phyloP scores from a whole-genome alignment of 2,797 vertebrate genomes.

The Nannoperca australis region DNA sequence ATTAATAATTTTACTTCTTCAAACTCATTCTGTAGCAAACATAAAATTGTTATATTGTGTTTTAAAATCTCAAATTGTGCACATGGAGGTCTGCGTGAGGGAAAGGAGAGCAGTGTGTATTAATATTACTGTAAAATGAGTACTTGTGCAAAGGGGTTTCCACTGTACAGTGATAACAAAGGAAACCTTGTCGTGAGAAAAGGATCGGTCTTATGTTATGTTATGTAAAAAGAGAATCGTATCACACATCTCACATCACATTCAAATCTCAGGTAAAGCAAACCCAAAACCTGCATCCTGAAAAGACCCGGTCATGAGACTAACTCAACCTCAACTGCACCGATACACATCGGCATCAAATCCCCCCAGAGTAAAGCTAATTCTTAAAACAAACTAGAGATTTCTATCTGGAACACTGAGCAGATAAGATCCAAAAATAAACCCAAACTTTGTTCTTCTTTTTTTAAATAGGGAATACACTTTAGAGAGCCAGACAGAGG shows the following conservation, averaged over 20 bases:
- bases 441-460: not conserved
- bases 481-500: not conserved
- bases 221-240: too few species aligned
- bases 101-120: not conserved
- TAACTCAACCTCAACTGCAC: constrained; percentile 3
- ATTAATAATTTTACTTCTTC: too few species aligned
- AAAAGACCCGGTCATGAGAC: not conserved
- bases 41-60: too few species aligned
- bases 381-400: constrained; percentile 47
- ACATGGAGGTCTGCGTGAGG: not conserved
- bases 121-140: constrained; percentile 9
- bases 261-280: constrained; percentile 1
- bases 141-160: not conserved
- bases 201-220: accelerated
- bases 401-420: constrained; percentile 33
- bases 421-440: constrained; percentile 8
- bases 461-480: not conserved
- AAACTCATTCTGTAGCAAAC: not conserved
- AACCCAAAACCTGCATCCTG: constrained; percentile 2
- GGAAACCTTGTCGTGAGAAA: not conserved
- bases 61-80: not conserved
- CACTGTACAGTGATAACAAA: constrained; percentile 17
- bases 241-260: not conserved
- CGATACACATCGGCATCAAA: constrained; percentile 30
- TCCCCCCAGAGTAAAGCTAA: constrained; percentile 3